A percentile compares a stretch with the other conserved stretches of the same genome.
phyloP scores from a whole-genome alignment of 2,888 invertebrate genomes.

The Pseudolycoriella hygida region DNA sequence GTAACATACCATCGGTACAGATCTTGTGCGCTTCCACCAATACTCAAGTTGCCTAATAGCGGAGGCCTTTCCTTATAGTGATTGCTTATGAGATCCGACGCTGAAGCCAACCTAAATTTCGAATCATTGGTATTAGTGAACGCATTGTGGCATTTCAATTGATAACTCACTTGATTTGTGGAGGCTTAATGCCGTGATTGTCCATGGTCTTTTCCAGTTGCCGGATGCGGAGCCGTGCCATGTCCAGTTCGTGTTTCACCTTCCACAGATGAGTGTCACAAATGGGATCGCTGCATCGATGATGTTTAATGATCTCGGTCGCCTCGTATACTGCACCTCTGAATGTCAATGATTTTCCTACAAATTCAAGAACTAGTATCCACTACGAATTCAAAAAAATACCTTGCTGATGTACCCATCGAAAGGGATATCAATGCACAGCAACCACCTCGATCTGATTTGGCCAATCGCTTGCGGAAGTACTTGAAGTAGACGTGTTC shows the following conservation, averaged over 20 bases:
- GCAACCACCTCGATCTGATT: conserved; percentile 78
- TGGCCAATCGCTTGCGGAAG: conserved; percentile 69
- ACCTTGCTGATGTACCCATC: conserved; percentile 36
- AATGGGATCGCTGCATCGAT: conserved; percentile 59
- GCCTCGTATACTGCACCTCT: conserved; percentile 64
- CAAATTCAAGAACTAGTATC: conserved; percentile 8
- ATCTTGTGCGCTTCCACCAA: conserved; percentile 32
- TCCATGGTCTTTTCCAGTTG: conserved; percentile 75
- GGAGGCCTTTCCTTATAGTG: conserved; percentile 37
- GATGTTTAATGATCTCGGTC: conserved; percentile 54
- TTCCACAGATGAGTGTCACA: conserved; percentile 78
- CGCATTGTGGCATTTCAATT: too few relatives aligned
- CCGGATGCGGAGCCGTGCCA: conserved; percentile 66
- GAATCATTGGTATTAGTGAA: too few relatives aligned
- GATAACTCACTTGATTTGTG: conserved; percentile 39
- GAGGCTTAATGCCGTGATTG: conserved; percentile 63
- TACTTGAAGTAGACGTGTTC: conserved; percentile 95
- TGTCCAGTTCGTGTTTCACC: conserved; percentile 76
- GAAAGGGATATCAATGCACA: conserved; percentile 85
- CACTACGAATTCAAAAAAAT: conserved; percentile 5
- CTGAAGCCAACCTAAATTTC: conserved; percentile 37
- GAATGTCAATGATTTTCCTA: conserved; percentile 60
- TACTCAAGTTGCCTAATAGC: conserved; percentile 26
- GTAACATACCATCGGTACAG: conserved; percentile 31
- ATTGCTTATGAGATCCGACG: conserved; percentile 39